Base-by-base conservation (phyloP, 2,888 invertebrate species). In the Eupithecia subfuscata region DNA sequence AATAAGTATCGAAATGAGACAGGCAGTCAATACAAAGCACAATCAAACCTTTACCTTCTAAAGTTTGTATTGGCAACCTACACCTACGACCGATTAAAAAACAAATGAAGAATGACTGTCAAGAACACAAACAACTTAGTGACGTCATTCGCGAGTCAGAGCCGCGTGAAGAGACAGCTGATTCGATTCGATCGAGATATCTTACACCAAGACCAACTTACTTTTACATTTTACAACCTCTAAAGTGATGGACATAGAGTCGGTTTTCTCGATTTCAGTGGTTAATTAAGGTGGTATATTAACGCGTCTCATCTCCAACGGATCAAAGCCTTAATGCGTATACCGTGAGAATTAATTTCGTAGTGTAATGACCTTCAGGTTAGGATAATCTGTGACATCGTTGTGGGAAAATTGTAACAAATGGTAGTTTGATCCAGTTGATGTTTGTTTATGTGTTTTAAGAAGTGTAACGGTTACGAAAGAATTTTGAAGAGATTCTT, bases 311-410 rank as follows among this genome's bases (percentile, higher is more conserved):
- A 90, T 90, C 89, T 90, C 86, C 83, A 86, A 85, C 86, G 85
- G 88, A 89, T 87, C 88, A 87, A 82, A 89, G 87, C 89, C 89
- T 90, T 90, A 90, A 90, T 88, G 88, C 88, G 83, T 88, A 86
- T 85, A 84, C 85, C 89, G 92, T 92, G 93, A 92, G 93, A 93
- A 93, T 92, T 92, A 91, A 93, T 92, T 91, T 89, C 84, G 87
- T 87, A 85, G 90, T 88, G 85, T 89, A 91, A 90, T 89, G 91
- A 91, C 91, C 91, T 91, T 90, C 87, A 84, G 80, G 85, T 84
- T 83, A 85, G 81, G 83, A 81, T 83, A 87, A 87, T 87, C 88
- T 87, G 88, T 90, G 90, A 90, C 89, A 90, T 86, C 83, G 83
- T 86, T 88, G 88, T 89, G 89, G 86, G 89, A 91, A 90, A 88